Evolutionary conservation across 1,140 invertebrate genomes (phyloP).

Genomic region (Leptinotarsa undecemlineata): DNA sequence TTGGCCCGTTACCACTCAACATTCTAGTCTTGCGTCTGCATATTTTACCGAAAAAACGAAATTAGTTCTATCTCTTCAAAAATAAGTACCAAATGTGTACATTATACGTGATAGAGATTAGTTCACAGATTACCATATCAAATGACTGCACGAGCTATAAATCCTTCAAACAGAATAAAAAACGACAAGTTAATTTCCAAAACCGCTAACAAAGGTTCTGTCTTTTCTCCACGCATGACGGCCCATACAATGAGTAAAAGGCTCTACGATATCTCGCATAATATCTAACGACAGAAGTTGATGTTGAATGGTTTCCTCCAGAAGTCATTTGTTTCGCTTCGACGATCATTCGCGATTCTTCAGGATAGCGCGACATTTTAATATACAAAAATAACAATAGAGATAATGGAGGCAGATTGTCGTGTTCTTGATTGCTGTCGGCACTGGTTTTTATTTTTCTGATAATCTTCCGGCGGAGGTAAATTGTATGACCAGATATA

Average conservation of each 20-base stretch:
- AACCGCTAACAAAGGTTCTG: constrained; percentile 5
- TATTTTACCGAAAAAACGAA: too few relatives aligned
- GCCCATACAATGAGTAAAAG: constrained; percentile 20
- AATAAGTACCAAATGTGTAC: background rate
- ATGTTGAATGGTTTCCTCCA: constrained; percentile 30
- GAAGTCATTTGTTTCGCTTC: constrained; percentile 38
- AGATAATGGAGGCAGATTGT: constrained; percentile 22
- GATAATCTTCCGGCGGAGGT: too few relatives aligned
- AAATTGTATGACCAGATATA: too few relatives aligned
- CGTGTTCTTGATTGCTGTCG: background rate
- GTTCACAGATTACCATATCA: background rate
- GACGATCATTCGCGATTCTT: constrained; percentile 35
- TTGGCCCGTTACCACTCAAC: too few relatives aligned
- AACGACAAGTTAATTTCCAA: background rate
- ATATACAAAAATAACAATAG: constrained; percentile 37
- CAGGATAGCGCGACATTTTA: constrained; percentile 40
- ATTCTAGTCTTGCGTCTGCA: too few relatives aligned
- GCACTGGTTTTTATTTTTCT: background rate
- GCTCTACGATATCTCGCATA: constrained; percentile 10
- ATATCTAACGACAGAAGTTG: constrained; percentile 35
- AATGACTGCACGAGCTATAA: background rate
- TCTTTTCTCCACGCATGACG: constrained; percentile 22
- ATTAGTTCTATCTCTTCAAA: too few relatives aligned
- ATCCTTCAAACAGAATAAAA: background rate
- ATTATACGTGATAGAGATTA: background rate